These are phyloP conservation scores for Galerucella nymphaeae DNA, from an alignment of 2,888 invertebrate species.

Conservation along the genomic window DNA sequence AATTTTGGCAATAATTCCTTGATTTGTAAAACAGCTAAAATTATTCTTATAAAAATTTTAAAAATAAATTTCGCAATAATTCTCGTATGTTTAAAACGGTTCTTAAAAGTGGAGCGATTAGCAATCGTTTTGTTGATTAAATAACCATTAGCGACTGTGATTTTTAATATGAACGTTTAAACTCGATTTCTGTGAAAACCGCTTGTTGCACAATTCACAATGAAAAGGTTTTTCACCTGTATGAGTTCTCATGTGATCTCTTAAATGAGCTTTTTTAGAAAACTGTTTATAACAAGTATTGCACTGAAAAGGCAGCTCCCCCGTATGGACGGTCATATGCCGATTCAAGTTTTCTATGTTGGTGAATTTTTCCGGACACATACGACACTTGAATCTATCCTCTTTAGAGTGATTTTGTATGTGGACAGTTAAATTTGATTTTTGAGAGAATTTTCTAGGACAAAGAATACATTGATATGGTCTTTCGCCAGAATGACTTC, in stretches of 20 bases:
- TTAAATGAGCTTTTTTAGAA: background rate
- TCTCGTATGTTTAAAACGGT: too few species aligned
- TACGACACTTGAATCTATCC: conserved; percentile 11
- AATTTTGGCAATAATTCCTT: too few species aligned
- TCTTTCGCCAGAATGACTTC: conserved; percentile 20
- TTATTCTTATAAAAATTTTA: too few species aligned
- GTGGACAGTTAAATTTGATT: conserved; percentile 9
- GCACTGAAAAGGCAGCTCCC: conserved; percentile 11
- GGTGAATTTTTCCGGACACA: conserved; percentile 4
- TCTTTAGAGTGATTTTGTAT: conserved; percentile 9
- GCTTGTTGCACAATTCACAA: conserved; percentile 13
- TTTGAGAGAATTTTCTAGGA: conserved; percentile 4
- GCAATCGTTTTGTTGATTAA: too few species aligned
- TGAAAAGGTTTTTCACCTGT: conserved; percentile 10
- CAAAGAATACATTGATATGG: conserved; percentile 19
- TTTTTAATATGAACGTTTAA: conserved; percentile 14
- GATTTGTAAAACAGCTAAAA: too few species aligned
- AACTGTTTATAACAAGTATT: conserved; percentile 15
- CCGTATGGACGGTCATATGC: conserved; percentile 17
- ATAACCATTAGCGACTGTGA: background rate
- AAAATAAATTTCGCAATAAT: too few species aligned
- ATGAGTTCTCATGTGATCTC: conserved; percentile 11
- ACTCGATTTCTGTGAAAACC: conserved; percentile 5
- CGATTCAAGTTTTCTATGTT: background rate
- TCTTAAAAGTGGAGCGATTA: too few species aligned